phyloP scores from a whole-genome alignment of 2,888 invertebrate species.

The Agonopterix subpropinquella region DNA sequence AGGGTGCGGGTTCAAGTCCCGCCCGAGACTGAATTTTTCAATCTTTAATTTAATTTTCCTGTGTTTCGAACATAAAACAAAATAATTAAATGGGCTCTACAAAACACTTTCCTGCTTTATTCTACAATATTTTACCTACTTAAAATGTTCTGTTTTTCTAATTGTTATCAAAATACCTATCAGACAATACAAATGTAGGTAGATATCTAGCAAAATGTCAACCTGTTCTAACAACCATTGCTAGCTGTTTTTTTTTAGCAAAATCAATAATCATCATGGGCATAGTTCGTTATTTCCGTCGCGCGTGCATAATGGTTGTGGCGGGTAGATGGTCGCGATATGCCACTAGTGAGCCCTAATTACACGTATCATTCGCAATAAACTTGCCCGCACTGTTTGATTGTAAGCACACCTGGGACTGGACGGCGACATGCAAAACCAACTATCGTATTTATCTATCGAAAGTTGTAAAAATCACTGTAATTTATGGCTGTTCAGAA shows the following conservation, averaged over 20 bases:
- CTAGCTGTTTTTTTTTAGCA: constrained; percentile 35
- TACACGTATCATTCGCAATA: constrained; percentile 70
- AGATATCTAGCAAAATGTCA: background rate
- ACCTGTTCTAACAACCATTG: no score
- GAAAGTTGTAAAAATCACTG: no score
- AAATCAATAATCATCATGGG: constrained; percentile 53
- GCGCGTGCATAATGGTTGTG: constrained; percentile 40
- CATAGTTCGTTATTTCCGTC: constrained; percentile 50
- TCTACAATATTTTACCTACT: no score
- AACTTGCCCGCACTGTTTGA: constrained; percentile 37
- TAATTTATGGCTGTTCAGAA: no score
- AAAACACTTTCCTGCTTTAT: no score
- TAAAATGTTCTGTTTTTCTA: no score
- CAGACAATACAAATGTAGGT: no score
- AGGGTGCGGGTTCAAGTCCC: no score
- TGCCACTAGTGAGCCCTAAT: constrained; percentile 42
- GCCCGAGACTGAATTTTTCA: no score
- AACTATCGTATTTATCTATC: background rate
- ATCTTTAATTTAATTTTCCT: no score
- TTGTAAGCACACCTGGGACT: constrained; percentile 22
- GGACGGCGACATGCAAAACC: constrained; percentile 11
- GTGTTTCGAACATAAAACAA: background rate
- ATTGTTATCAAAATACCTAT: no score
- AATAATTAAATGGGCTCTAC: background rate
- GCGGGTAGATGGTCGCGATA: constrained; percentile 64